Evolutionary conservation across 92 coral and sea anemone genomes (phyloP), one percentile per base, ranked within the genome.

Genomic region (Diadumene lineata): DNA sequence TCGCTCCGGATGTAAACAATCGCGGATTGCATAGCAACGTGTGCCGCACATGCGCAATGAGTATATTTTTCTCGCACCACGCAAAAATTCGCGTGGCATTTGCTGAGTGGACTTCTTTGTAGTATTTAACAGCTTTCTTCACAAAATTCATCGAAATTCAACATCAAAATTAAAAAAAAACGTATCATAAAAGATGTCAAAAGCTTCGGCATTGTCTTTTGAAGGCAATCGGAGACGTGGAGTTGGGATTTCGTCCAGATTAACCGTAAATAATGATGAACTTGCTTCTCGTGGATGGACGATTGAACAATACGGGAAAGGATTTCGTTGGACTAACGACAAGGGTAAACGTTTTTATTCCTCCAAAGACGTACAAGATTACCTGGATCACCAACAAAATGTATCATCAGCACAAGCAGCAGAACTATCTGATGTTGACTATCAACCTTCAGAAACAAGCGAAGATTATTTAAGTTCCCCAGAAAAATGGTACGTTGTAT

Each of bases 11-110:
- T 7, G 65, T 60, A 22, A 60, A 60, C 65, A 60, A 27, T 60
- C 31, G 26, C 31, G 65, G 23, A 22, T 22, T 60, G 31, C 65
- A 27, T 60, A 22, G 65, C 65, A 60, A 60, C 65, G 65, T 1
- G 31, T 22, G 1, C 31, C 26, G 17, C 30, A 18, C 65, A 60
- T 60, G 65, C 65, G 65, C 32, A 60, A 18, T 23, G 65, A 1
- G 23, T 32, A 7, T 1, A 60, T 22, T 8, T 27, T 10, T 22
- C 31, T 7, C 28, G 4, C 60, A 16, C 65, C 7, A 53, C 4
- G 58, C 58, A 38, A 38, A 38, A 13, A 38, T 4, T 4, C 48
- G n/a, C 51, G 9, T 44, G 51, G 17, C 17, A 8, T 56, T 8
- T 56, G 21, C 6, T 6, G 22, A 10, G 9, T 56, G 7, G 24